Evolutionary conservation across 2,888 invertebrate genomes (phyloP).

Genomic region (Spialia ferax): DNA sequence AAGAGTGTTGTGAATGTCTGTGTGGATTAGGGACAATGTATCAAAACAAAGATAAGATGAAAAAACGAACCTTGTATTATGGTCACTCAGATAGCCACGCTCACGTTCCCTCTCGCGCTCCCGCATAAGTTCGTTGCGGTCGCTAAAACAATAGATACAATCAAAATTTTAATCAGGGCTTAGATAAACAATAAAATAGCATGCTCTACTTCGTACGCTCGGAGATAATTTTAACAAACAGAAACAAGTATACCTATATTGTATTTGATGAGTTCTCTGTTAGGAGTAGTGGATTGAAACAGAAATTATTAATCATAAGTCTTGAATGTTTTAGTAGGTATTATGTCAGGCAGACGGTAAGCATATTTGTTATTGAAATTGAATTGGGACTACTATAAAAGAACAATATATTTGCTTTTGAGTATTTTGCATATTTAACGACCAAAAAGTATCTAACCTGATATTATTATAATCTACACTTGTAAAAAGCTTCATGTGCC

Average conservation of each 20-base stretch:
- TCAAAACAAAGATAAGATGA: background rate
- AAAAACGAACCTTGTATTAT: constrained; percentile 89
- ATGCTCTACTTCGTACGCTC: constrained; percentile 7
- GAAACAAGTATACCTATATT: background rate
- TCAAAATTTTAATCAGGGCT: constrained; percentile 41
- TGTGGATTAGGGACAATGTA: background rate
- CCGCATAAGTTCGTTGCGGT: constrained; percentile 94
- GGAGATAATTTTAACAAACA: background rate
- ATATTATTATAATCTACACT: too few species aligned
- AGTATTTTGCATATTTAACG: too few species aligned
- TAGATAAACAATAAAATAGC: constrained; percentile 34
- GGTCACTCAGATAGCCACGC: constrained; percentile 92
- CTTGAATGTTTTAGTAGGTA: too few species aligned
- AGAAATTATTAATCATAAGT: background rate
- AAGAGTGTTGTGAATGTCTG: background rate
- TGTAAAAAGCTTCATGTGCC: too few species aligned
- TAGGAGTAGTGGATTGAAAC: background rate
- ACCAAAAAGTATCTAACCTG: too few species aligned
- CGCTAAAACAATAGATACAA: constrained; percentile 79
- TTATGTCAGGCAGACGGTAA: too few species aligned
- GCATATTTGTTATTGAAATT: too few species aligned
- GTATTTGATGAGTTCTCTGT: constrained; percentile 6
- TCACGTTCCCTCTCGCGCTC: constrained; percentile 92
- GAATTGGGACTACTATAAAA: too few species aligned
- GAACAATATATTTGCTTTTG: too few species aligned